Percentiles rank a stretch among this genome's conserved stretches.
Evolutionary conservation across 2,797 vertebrate species (phyloP).

Genomic region (Molossus alvarezi): DNA sequence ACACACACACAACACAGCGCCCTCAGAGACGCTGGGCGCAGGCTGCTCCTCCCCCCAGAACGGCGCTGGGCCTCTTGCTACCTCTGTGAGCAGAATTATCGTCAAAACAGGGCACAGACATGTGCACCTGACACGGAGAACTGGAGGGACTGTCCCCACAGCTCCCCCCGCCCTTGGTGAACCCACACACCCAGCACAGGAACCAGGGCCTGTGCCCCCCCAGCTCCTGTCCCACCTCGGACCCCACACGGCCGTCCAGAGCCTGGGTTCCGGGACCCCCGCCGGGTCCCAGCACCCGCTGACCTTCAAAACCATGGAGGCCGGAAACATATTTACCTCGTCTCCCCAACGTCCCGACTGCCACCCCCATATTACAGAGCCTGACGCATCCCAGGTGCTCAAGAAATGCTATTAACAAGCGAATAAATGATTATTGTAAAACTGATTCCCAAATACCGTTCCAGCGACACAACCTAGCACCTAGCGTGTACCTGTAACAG

Average conservation of each 20-base stretch:
- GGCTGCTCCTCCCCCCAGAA: background rate
- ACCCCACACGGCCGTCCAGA: fast-evolving
- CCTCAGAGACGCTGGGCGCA: background rate
- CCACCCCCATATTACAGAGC: background rate
- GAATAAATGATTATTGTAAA: background rate
- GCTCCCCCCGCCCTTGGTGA: no score
- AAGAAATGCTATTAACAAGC: no score
- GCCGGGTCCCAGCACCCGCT: fast-evolving
- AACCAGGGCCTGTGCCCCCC: no score
- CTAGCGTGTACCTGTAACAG: background rate
- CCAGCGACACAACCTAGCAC: background rate
- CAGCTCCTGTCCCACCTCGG: no score
- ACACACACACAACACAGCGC: background rate
- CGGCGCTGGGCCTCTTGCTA: background rate
- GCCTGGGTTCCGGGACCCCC: fast-evolving
- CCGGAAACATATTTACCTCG: no score
- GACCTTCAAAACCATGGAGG: background rate
- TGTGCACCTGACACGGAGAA: fast-evolving
- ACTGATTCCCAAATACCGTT: background rate
- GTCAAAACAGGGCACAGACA: background rate
- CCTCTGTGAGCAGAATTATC: no score
- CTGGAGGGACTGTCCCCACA: background rate
- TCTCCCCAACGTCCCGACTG: no score
- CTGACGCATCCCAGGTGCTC: background rate
- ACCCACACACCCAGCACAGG: no score